Evolutionary conservation across 2,797 vertebrate genomes (phyloP).

Genomic region (Tokudaia muenninki): DNA sequence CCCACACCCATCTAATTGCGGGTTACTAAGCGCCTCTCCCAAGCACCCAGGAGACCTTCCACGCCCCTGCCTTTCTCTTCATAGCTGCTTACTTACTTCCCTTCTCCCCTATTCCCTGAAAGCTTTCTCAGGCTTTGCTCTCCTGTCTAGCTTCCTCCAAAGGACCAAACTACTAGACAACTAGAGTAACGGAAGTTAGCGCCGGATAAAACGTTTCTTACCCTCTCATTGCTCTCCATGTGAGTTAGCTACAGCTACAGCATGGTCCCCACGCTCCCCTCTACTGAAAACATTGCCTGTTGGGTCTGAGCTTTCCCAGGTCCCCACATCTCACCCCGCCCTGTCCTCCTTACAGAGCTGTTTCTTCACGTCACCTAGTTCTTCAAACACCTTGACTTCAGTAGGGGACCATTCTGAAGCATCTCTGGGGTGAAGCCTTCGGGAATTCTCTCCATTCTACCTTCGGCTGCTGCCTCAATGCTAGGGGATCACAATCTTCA

Average conservation of each 20-base stretch:
- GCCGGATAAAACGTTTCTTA: rapidly evolving
- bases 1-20: neutral
- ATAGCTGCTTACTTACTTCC: neutral
- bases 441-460: rapidly evolving
- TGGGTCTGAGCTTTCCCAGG: neutral
- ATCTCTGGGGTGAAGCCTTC: neutral
- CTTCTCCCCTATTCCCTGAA: neutral
- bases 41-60: neutral
- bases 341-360: rapidly evolving
- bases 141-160: neutral
- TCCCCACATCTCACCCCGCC: rapidly evolving
- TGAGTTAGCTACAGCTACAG: neutral
- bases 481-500: neutral
- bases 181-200: neutral
- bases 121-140: no score
- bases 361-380: no score
- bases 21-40: neutral
- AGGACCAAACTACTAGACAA: rapidly evolving
- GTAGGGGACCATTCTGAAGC: rapidly evolving
- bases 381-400: neutral
- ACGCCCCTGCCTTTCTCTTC: neutral
- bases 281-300: neutral
- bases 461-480: neutral
- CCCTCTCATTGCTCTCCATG: rapidly evolving
- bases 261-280: neutral